Evolutionary conservation across 2,113 vertebrate species (phyloP).

Genomic region (Leptosomus discolor): DNA sequence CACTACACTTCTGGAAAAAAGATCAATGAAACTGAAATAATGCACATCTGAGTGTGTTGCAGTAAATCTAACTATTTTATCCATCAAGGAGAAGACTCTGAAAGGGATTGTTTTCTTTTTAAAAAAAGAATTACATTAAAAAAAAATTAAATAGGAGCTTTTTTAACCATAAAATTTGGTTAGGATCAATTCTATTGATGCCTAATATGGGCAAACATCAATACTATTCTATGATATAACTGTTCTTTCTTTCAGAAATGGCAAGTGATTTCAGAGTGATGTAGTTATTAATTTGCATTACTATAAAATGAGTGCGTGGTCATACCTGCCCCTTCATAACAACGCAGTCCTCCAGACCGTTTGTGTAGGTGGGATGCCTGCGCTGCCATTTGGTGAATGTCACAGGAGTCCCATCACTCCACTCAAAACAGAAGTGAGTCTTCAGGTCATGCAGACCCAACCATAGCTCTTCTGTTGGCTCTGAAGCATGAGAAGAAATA

Average conservation of each 20-base stretch:
- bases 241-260: too few species aligned
- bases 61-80: neutral
- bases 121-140: neutral
- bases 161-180: neutral
- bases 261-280: neutral
- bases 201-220: neutral
- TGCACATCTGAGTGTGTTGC: neutral
- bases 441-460: conserved; percentile 88
- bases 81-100: neutral
- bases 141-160: neutral
- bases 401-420: conserved; percentile 85
- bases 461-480: conserved; percentile 83
- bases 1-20: neutral
- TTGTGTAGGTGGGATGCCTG: conserved; percentile 79
- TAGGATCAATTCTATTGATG: neutral
- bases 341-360: conserved; percentile 82
- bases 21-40: neutral
- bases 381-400: conserved; percentile 83
- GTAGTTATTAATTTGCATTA: neutral
- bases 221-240: neutral
- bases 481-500: conserved; percentile 53
- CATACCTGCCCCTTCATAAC: conserved; percentile 85
- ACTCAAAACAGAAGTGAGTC: conserved; percentile 85
- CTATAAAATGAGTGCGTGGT: neutral
- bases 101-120: neutral